Base-by-base conservation (phyloP, 2,888 invertebrate species). In the Eurytoma adleriae region DNA sequence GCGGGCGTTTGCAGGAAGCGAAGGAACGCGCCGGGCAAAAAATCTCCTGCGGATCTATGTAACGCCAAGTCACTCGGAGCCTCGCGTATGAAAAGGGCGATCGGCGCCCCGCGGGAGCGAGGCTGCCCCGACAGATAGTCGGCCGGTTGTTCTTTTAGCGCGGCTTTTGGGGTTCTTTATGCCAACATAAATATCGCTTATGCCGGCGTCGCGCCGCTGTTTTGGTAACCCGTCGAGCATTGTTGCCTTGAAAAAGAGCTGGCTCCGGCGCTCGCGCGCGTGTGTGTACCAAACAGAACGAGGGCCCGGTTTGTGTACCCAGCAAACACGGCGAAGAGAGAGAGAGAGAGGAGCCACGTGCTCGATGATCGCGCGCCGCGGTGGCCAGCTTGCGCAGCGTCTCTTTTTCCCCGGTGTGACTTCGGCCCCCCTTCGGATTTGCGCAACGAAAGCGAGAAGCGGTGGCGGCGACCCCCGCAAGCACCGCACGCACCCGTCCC, bases 101-200 rank as follows among this genome's bases (percentile, higher is more conserved):
- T 78, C 73, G 3, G 59, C 48, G 66, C 61, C 20, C 50, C 27
- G n/a, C 7, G 66, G 14, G 30, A 14, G 66, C 27, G 20, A 24
- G 16, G n/a, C 24, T 13, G 30, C 10, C 56, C 56, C 27, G 7
- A 30, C 7, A 40, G 61, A 71, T 24, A 40, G 64, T 4, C 16
- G 61, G 56, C 20, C 48, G 85, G 88, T 87, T 90, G 90, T 87
- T 89, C 89, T 90, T 90, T 90, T 89, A 85, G 85, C 85, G 86
- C 84, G 85, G 85, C 84, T 83, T 85, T 85, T 80, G 86, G 87
- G 87, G 86, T 86, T 87, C 88, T 90, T 90, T 90, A 89, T 88
- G 89, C 88, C 87, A 90, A 89, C 90, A 90, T 90, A 90, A 90
- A 90, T 90, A 90, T 90, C 90, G 90, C 88, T 90, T 89, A 89